Percentiles rank a stretch among this genome's conserved stretches.
These are phyloP conservation scores for Microcebus jonahi DNA, from an alignment of 2,113 vertebrate species.

Conservation along the genomic window DNA sequence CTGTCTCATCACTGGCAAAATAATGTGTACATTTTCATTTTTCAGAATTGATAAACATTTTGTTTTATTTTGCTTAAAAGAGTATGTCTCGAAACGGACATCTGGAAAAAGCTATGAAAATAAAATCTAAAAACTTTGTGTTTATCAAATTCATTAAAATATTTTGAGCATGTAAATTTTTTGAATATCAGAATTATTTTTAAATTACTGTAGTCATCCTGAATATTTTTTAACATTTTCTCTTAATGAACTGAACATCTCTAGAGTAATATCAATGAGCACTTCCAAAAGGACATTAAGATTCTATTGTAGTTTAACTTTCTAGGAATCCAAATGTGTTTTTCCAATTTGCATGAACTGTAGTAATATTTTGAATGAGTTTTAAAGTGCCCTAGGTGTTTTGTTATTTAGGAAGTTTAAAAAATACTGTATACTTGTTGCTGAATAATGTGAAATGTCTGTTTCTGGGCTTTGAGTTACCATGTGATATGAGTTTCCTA, in stretches of 20 bases:
- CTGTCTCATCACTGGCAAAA: background rate
- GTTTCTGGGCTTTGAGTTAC: slow-evolving; percentile 67
- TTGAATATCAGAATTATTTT: slow-evolving; percentile 27
- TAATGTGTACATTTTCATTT: background rate
- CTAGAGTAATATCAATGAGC: background rate
- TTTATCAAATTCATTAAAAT: slow-evolving; percentile 18
- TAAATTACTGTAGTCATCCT: background rate
- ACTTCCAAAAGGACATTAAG: background rate
- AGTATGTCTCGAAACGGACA: background rate
- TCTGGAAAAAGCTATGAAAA: background rate
- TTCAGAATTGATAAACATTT: background rate
- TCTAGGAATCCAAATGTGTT: slow-evolving; percentile 2
- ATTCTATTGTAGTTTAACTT: background rate
- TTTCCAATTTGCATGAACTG: slow-evolving; percentile 47
- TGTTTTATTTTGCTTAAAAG: background rate
- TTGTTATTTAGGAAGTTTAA: slow-evolving; percentile 68
- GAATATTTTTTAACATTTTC: background rate
- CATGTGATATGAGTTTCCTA: slow-evolving; percentile 72
- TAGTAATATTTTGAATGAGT: slow-evolving; percentile 4
- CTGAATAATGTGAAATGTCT: slow-evolving; percentile 65
- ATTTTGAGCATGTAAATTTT: background rate
- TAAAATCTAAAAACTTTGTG: slow-evolving; percentile 4
- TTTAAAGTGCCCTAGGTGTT: background rate
- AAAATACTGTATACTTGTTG: slow-evolving; percentile 76
- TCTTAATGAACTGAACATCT: background rate